Evolutionary conservation across 2,113 vertebrate species (phyloP), one percentile per base, ranked within the genome.

Genomic region (Gallinago jamesoni): DNA sequence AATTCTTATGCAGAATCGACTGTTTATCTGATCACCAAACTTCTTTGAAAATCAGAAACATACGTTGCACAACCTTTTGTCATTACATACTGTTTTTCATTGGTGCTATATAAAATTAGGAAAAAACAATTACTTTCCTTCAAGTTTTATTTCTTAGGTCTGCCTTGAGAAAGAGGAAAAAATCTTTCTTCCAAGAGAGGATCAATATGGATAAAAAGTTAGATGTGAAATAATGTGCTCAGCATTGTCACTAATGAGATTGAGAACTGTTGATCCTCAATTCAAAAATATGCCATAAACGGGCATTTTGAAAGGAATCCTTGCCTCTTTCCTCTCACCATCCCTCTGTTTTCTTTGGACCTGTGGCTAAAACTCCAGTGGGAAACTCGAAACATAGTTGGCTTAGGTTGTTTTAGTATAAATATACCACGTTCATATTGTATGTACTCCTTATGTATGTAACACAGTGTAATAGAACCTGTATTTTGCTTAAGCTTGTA

Each of bases 1-100:
- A 30, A 0, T 70, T 66, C 14, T 28, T 59, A 18, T 0, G 3
- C 22, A 33, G 13, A 17, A 63, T 37, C 0, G 2, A 6, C 31
- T 59, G 25, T 22, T 23, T 56, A 14, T 63, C 37, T 57, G 10
- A 37, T 76, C 59, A 67, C 37, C n/a, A 59, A 3, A 62, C 43
- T n/a, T 77, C 10, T 57, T 74, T 86, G 55, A 77, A 74, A 92
- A 84, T 31, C 22, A 45, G 75, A 73, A 90, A 8, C 20, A 7
- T 62, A 33, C 39, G 12, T 85, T 82, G 28, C n/a, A 39, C 39
- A 68, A 35, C 16, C 11, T 28, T 85, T 68, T 64, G 15, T 39
- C n/a, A 39, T 4, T 69, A 8, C 43, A 16, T 64, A 79, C 48
- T 64, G 33, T 1, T 92, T 79, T 90, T 74, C 23, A n/a, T 47